These are phyloP conservation scores for Lasius fuliginosus DNA, from an alignment of 2,888 invertebrate genomes.

Conservation along the genomic window DNA sequence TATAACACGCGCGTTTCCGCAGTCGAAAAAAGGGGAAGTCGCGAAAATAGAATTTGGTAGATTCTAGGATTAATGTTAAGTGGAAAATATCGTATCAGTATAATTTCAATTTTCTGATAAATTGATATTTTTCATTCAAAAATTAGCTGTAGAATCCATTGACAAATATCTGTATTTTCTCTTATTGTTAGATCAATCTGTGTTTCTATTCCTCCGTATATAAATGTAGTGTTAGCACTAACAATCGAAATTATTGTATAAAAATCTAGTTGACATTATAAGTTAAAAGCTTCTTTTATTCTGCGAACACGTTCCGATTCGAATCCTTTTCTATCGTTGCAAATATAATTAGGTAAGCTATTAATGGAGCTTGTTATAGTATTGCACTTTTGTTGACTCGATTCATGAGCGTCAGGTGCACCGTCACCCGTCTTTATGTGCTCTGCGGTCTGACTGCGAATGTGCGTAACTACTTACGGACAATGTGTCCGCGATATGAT, in stretches of 20 bases:
- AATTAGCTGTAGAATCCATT: neutral
- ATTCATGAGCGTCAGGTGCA: conserved; percentile 52
- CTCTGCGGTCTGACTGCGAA: conserved; percentile 53
- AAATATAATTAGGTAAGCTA: conserved; percentile 17
- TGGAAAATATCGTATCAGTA: neutral
- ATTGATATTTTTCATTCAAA: neutral
- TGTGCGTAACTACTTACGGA: conserved; percentile 57
- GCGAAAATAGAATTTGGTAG: too few species aligned
- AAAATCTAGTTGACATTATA: neutral
- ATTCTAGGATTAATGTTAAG: neutral
- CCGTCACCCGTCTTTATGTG: conserved; percentile 16
- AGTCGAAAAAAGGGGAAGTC: too few species aligned
- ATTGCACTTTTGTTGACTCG: conserved; percentile 42
- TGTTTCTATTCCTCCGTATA: neutral
- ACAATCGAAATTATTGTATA: neutral
- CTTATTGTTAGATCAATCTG: neutral
- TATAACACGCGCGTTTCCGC: too few species aligned
- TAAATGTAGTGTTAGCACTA: neutral
- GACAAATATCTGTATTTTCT: neutral
- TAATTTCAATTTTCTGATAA: neutral
- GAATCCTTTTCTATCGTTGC: neutral
- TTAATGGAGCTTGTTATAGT: neutral
- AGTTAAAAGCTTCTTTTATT: neutral
- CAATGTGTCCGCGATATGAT: conserved; percentile 16
- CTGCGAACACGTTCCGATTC: neutral